Evolutionary conservation across 2,113 vertebrate species (phyloP).

Genomic region (Elaphurus davidianus): DNA sequence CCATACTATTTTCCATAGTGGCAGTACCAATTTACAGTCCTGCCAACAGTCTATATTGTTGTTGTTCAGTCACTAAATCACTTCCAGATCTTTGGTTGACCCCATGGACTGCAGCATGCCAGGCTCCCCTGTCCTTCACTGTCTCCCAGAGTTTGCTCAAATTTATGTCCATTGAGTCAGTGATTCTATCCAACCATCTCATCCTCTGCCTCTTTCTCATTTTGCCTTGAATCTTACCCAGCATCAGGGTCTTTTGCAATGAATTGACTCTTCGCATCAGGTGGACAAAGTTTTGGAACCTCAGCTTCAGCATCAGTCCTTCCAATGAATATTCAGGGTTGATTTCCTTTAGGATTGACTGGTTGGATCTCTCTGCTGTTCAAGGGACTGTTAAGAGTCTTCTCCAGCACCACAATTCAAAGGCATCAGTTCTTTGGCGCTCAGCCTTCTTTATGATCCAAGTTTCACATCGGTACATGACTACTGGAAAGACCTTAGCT

Average conservation of each 20-base stretch:
- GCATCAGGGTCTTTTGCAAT: not conserved
- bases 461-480: not conserved
- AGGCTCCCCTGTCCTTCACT: not conserved
- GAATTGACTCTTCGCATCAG: not conserved
- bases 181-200: not conserved
- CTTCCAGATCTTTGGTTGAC: not conserved
- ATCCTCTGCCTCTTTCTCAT: not conserved
- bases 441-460: not conserved
- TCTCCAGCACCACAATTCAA: not conserved
- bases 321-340: not conserved
- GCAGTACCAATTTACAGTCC: not conserved
- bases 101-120: not conserved
- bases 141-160: not conserved
- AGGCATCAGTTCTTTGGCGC: not conserved
- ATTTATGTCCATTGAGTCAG: not conserved
- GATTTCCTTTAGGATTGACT: not conserved
- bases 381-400: not conserved
- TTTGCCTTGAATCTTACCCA: not conserved
- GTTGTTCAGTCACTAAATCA: not conserved
- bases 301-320: not conserved
- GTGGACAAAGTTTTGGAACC: not conserved
- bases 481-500: not conserved
- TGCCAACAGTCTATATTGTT: not conserved
- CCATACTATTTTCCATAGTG: not conserved
- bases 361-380: not conserved